Evolutionary conservation across 2,113 vertebrate genomes (phyloP).

Genomic region (Brachypodius melanocephalos): DNA sequence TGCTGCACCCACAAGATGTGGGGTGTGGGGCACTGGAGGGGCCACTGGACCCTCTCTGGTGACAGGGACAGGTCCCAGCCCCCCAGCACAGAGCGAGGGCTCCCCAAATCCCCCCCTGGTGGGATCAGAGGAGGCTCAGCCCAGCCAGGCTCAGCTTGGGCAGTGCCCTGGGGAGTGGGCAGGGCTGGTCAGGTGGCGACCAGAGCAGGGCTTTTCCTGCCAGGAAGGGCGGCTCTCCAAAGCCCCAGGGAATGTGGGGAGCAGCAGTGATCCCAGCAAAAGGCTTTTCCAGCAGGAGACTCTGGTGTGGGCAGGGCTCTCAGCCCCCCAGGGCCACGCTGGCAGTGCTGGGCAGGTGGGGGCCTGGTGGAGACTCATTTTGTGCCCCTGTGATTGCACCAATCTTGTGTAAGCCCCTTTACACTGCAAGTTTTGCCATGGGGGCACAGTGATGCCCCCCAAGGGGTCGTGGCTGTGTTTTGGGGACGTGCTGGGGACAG

Average conservation of each 20-base stretch:
- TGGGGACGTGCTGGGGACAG: neutral
- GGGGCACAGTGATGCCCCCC: neutral
- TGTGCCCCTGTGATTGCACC: neutral
- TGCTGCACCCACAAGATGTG: neutral
- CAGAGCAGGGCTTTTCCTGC: neutral
- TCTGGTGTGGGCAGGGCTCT: neutral
- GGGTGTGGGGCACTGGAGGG: neutral
- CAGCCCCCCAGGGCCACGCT: rapidly evolving
- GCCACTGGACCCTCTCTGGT: neutral
- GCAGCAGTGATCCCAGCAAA: neutral
- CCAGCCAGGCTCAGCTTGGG: neutral
- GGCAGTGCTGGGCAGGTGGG: neutral
- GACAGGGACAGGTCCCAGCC: neutral
- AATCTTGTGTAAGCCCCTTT: rapidly evolving
- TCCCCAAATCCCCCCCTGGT: neutral
- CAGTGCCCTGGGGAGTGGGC: neutral
- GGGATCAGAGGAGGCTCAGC: neutral
- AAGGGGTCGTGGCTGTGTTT: neutral
- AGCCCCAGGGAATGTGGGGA: neutral
- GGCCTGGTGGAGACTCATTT: neutral
- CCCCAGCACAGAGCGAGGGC: neutral
- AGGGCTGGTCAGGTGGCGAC: neutral
- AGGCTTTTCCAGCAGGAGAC: rapidly evolving
- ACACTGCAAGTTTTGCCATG: neutral
- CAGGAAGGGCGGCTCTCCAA: neutral